Base-by-base conservation (phyloP, 2,888 invertebrate species). In the Andrena dorsata region DNA sequence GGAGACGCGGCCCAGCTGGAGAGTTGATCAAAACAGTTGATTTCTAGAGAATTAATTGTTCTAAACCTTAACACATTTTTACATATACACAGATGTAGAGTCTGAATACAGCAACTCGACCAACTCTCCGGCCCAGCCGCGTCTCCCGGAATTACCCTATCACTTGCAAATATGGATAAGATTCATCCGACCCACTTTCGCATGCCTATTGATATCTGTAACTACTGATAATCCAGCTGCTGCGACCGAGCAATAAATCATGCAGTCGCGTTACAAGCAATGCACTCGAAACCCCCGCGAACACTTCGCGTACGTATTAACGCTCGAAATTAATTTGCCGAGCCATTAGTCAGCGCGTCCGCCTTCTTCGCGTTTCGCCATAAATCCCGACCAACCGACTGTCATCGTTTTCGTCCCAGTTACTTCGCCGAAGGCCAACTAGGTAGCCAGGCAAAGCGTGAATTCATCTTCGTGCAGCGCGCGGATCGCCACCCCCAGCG, bases 401-500 rank as follows among this genome's bases (percentile, higher is more conserved):
- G 77, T 81, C 81, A 70, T 82, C 66, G 83, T 77, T 77, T 56
- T 82, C 82, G 74, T 82, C 56, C 82, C 56, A 77, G 71, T 73
- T 80, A 68, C 71, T 63, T 66, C 71, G 49, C 8, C 65, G 68
- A 71, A 80, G 75, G 82, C 64, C 65, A 35, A 8, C 47, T 32
- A 26, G 65, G 75, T 71, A 75, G 75, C 80, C 63, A 74, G 66
- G 75, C 66, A 41, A 82, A 82, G 76, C 81, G 41, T 20, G 49
- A 80, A 72, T 76, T 61, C 76, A 58, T 76, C 72, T 69, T 72
- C 26, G 58, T 26, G 64, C 72, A 32, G 32, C 69, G 41, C 65
- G 64, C 80, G 63, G 71, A 80, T n/a, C 51, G 56, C 32, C 70
- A 49, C 61, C 66, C 51, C 26, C 47, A 35, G 65, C 32, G 79